A percentile compares a stretch with the other conserved stretches of the same genome.
phyloP scores from a whole-genome alignment of 2,888 invertebrate genomes.

The Epistrophella euchroma region DNA sequence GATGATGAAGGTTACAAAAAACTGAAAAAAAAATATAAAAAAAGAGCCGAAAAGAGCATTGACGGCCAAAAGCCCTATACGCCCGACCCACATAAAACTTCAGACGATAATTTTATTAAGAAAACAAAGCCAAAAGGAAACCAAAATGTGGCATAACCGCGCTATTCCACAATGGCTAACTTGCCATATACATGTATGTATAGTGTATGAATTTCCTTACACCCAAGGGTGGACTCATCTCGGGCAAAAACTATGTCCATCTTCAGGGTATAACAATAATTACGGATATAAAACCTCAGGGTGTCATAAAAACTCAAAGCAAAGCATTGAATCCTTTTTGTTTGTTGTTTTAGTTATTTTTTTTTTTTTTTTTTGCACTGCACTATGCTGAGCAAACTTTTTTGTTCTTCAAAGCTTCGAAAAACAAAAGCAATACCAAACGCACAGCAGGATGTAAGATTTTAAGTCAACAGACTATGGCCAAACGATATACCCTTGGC shows the following conservation, averaged over 20 bases:
- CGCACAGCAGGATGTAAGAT: slow-evolving; percentile 54
- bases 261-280: slow-evolving; percentile 66
- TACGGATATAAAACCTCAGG: slow-evolving; percentile 73
- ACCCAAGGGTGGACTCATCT: slow-evolving; percentile 13
- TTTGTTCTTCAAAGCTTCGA: background rate
- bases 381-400: slow-evolving; percentile 45
- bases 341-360: background rate
- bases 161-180: slow-evolving; percentile 29
- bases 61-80: background rate
- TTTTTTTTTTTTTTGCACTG: background rate
- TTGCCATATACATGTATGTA: background rate
- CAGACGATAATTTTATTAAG: slow-evolving; percentile 67
- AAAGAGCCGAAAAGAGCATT: background rate
- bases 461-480: slow-evolving; percentile 68
- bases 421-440: background rate
- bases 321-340: slow-evolving; percentile 50
- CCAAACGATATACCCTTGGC: slow-evolving; percentile 60
- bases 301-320: slow-evolving; percentile 70
- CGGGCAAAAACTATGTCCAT: slow-evolving; percentile 52
- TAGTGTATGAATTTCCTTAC: background rate
- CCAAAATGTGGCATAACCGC: slow-evolving; percentile 24
- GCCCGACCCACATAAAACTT: slow-evolving; percentile 53
- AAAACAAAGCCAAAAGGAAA: slow-evolving; percentile 52
- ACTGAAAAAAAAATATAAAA: background rate
- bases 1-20: background rate